Base-by-base conservation (phyloP, 2,113 vertebrate species). In the Turdus rufiventris region DNA sequence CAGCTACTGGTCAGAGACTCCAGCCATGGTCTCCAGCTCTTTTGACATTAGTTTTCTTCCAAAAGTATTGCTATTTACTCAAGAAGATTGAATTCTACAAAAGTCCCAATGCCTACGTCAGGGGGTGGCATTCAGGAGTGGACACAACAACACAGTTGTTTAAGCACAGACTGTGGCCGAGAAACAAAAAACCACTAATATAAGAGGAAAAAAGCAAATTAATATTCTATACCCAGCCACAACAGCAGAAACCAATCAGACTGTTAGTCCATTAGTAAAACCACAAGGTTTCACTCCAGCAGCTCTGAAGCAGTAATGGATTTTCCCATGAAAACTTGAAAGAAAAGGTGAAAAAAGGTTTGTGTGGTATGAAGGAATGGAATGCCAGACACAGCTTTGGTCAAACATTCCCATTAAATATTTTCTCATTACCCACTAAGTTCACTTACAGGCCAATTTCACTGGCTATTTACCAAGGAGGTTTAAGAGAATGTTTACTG, bases 361-460 rank as follows among this genome's bases (percentile, higher is more conserved):
- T 93, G 91, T 66, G 79, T 85, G 83, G 92, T 88, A 95, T 89
- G 93, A 97, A 86, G 66, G 93, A 96, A 97, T 96, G 94, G 94
- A 97, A 97, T 97, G 95, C 82, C 88, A 97, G 82, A 93, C 91
- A 71, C 43, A 82, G 91, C 83, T 97, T 94, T 94, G 81, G 91
- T 97, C 94, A 97, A 97, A 96, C 95, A 95, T 89, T 93, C 88
- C 78, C 78, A 95, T 87, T 94, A 96, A 96, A 93, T 94, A 91
- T 96, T 93, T 91, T 89, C 85, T 93, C 91, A 95, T 95, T 97
- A 97, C 54, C 85, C 60, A n/a, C 50, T 51, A 96, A 74, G 96
- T 96, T 98, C 96, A 97, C 68, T 86, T 79, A 81, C 72, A 97
- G 96, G 96, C 94, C 95, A 98, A 34, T 83, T 93, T 65, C 68